These are phyloP conservation scores for Drosophila mulleri DNA, from an alignment of 2,888 invertebrate species.

Conservation along the genomic window DNA sequence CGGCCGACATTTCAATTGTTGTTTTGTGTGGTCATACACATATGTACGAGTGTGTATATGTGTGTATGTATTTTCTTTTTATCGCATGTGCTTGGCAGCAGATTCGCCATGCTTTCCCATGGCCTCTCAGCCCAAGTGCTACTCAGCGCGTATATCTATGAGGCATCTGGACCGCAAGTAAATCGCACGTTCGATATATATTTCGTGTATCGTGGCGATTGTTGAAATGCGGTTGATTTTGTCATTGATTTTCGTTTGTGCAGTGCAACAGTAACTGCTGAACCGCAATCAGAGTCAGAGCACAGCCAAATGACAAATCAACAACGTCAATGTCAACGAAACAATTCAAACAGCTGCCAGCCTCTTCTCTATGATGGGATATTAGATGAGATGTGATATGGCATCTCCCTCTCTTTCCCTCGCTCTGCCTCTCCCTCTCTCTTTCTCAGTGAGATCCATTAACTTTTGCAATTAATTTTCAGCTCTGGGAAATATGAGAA, in stretches of 20 bases:
- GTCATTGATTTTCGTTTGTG: slow-evolving; percentile 46
- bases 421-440: neutral
- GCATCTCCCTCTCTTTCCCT: slow-evolving; percentile 11
- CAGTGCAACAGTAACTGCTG: slow-evolving; percentile 25
- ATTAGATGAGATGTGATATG: slow-evolving; percentile 22
- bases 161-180: slow-evolving; percentile 56
- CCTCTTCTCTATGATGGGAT: neutral
- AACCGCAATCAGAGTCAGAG: slow-evolving; percentile 29
- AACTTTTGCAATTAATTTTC: slow-evolving; percentile 69
- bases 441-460: slow-evolving; percentile 53
- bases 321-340: slow-evolving; percentile 44
- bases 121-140: slow-evolving; percentile 37
- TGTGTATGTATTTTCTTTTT: slow-evolving; percentile 7
- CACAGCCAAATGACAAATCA: slow-evolving; percentile 52
- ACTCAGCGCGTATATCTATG: neutral
- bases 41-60: too few relatives aligned
- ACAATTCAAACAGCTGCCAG: slow-evolving; percentile 48
- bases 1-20: slow-evolving; percentile 43
- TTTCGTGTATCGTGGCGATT: slow-evolving; percentile 30
- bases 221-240: slow-evolving; percentile 58
- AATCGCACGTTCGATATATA: slow-evolving; percentile 35
- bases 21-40: slow-evolving; percentile 52
- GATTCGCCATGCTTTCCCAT: slow-evolving; percentile 53
- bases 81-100: slow-evolving; percentile 30
- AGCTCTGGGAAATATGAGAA: slow-evolving; percentile 49